These are phyloP conservation scores for Rhamphomyia laevipes DNA, from an alignment of 2,888 invertebrate species.

Conservation along the genomic window DNA sequence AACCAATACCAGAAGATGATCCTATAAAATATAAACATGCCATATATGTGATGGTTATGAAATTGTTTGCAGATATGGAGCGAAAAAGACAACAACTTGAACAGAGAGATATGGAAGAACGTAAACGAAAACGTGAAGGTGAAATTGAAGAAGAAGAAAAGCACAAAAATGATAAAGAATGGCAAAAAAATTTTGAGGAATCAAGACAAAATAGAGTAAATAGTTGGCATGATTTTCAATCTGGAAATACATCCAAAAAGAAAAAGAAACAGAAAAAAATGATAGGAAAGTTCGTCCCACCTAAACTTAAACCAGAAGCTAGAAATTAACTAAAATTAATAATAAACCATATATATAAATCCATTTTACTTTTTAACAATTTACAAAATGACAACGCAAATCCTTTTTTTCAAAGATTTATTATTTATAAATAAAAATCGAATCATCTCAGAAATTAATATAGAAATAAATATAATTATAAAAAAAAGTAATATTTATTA, in stretches of 20 bases:
- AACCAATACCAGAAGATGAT: conserved; percentile 78
- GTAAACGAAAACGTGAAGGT: conserved; percentile 85
- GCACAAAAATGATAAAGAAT: conserved; percentile 81
- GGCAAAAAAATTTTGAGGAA: conserved; percentile 98
- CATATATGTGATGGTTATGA: conserved; percentile 97
- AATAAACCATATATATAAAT: too few species aligned
- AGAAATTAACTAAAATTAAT: conserved; percentile 38
- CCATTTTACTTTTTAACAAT: too few species aligned
- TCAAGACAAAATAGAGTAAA: conserved; percentile 83
- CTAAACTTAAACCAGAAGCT: conserved; percentile 86
- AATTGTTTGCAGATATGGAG: conserved; percentile 93
- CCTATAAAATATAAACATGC: conserved; percentile 80
- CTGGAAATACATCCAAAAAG: conserved; percentile 49
- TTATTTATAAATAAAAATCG: too few species aligned
- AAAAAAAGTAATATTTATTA: conserved; percentile 11
- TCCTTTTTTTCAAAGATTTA: too few species aligned
- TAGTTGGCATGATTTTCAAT: conserved; percentile 87
- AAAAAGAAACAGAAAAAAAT: conserved; percentile 70
- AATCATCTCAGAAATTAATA: too few species aligned
- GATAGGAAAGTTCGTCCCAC: conserved; percentile 68
- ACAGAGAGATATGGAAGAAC: conserved; percentile 81
- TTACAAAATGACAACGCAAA: too few species aligned
- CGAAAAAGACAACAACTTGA: conserved; percentile 79
- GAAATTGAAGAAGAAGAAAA: conserved; percentile 90
- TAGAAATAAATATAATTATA: too few species aligned